These are phyloP conservation scores for Neodon shergylaensis DNA, from an alignment of 2,113 vertebrate genomes.

Conservation along the genomic window DNA sequence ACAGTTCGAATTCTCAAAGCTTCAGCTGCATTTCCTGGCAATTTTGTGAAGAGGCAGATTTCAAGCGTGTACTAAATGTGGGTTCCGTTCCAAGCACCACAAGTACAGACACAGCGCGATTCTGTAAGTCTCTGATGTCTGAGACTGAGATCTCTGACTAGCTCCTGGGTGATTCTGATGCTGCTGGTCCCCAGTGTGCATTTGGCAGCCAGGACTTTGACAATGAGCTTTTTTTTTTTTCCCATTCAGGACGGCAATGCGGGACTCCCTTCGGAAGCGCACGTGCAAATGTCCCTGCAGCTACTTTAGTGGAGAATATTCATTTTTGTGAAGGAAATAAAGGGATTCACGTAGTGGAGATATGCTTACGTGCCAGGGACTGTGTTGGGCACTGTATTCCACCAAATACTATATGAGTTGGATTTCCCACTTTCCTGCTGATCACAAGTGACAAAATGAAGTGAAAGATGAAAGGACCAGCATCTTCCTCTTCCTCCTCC, in stretches of 20 bases:
- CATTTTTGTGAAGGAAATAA: background rate
- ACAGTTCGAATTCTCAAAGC: slow-evolving; percentile 45
- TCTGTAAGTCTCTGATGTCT: background rate
- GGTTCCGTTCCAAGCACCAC: background rate
- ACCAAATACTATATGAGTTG: background rate
- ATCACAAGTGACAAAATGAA: background rate
- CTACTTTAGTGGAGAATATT: slow-evolving; percentile 9
- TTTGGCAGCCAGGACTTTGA: background rate
- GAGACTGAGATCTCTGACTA: background rate
- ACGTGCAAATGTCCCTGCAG: background rate
- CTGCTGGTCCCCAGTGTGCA: background rate
- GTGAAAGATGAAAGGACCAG: background rate
- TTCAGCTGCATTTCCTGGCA: background rate
- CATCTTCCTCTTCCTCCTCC: background rate
- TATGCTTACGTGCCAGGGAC: background rate
- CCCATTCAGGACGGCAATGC: background rate
- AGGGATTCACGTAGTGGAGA: background rate
- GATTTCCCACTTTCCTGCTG: background rate
- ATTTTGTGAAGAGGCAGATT: slow-evolving; percentile 22
- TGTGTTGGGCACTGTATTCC: slow-evolving; percentile 11
- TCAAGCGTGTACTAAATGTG: background rate
- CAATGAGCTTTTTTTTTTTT: background rate
- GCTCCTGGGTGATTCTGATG: background rate
- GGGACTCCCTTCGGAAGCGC: background rate
- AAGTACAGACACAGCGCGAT: background rate